Conservation (phyloP, 64 coral and sea anemone species). For the Stichodactyla helianthus region DNA sequence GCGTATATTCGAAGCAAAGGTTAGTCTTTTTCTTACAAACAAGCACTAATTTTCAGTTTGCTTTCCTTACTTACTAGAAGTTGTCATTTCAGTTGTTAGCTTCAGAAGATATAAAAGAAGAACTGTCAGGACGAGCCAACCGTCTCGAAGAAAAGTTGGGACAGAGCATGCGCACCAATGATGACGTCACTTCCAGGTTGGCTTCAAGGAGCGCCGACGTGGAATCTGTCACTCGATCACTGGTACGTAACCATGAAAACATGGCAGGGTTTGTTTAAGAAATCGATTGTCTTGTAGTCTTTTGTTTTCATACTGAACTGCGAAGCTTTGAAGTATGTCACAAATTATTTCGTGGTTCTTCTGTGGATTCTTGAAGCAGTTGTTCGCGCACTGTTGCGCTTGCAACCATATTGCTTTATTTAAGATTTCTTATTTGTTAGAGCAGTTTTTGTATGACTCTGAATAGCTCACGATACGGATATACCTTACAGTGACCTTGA, state of each 20-base stretch:
- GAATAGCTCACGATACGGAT: too few relatives aligned
- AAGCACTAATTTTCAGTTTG: background rate
- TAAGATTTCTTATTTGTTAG: too few relatives aligned
- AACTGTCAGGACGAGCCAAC: constrained; percentile 36
- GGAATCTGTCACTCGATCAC: constrained; percentile 52
- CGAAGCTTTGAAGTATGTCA: too few relatives aligned
- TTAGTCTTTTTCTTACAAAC: background rate
- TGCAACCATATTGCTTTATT: too few relatives aligned
- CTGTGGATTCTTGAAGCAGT: too few relatives aligned
- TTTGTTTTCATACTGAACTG: too few relatives aligned
- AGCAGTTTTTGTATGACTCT: too few relatives aligned
- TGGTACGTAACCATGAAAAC: constrained; percentile 27
- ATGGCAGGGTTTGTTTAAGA: too few relatives aligned
- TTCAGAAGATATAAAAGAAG: constrained; percentile 33
- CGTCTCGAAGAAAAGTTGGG: constrained; percentile 58
- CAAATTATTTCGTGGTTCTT: too few relatives aligned
- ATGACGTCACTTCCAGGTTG: constrained; percentile 51
- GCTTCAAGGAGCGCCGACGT: constrained; percentile 51
- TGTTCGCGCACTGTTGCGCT: too few relatives aligned
- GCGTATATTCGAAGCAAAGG: constrained; percentile 43
- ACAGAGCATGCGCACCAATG: constrained; percentile 43
- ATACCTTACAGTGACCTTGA: too few relatives aligned
- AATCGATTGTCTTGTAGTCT: too few relatives aligned
- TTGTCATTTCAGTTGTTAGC: constrained; percentile 24
- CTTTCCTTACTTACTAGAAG: background rate